phyloP scores from a whole-genome alignment of 2,888 invertebrate genomes.

The Beris chalybata region DNA sequence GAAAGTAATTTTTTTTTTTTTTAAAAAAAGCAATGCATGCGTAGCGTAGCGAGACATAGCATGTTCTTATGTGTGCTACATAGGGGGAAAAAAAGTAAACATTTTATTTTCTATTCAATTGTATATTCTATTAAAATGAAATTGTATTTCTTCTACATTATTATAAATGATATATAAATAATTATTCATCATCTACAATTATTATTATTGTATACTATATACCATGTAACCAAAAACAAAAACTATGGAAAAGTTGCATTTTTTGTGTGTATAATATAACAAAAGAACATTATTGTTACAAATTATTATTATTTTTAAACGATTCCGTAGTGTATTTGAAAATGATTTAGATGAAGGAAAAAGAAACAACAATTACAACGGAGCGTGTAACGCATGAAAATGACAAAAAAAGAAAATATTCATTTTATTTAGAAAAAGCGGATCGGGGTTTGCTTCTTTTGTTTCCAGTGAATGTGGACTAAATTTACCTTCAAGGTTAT shows the following conservation, averaged over 20 bases:
- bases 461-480: too few species aligned
- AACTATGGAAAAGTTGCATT: constrained; percentile 3
- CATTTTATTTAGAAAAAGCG: too few species aligned
- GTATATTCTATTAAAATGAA: constrained; percentile 19
- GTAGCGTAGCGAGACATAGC: background rate
- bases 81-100: background rate
- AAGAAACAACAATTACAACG: too few species aligned
- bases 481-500: too few species aligned
- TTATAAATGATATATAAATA: background rate
- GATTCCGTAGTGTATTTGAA: too few species aligned
- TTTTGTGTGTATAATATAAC: background rate
- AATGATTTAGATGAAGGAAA: too few species aligned
- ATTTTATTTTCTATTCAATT: constrained; percentile 5
- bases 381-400: too few species aligned
- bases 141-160: constrained; percentile 9
- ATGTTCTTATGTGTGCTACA: constrained; percentile 10
- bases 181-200: background rate
- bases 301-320: too few species aligned
- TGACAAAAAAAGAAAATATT: too few species aligned
- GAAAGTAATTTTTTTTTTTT: background rate
- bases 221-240: too few species aligned
- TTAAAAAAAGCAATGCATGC: constrained; percentile 17
- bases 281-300: too few species aligned
- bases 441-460: too few species aligned
- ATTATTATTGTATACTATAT: constrained; percentile 16